Evolutionary conservation across 2,888 invertebrate genomes (phyloP), one percentile per base, ranked within the genome.

Genomic region (Unio pictorum): DNA sequence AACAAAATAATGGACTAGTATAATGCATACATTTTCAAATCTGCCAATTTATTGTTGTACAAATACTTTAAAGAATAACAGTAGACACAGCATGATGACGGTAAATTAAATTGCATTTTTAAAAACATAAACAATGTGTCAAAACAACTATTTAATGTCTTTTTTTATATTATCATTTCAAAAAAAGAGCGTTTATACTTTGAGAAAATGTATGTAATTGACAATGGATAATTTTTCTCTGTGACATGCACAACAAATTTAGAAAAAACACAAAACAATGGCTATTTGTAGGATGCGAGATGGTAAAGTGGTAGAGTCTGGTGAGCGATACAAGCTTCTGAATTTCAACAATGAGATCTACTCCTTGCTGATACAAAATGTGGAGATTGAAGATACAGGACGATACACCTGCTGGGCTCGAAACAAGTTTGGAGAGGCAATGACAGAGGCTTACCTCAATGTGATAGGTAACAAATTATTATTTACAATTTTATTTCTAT

Each of bases 321-420:
- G 79, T 26, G 82, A 86, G 56, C 79, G 84, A 57, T 82, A 81
- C 70, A 78, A 84, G 64, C 81, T 87, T 18, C 75, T 86, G 30
- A 86, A 86, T 76, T 82, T 84, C 66, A 84, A 85, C 74, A 85
- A 87, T 65, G 86, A 88, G 87, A 90, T 81, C 79, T 87, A 90
- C 73, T 89, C 87, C 20, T 85, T 91, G 62, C 82, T 88, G 59
- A 87, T 91, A 64, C 87, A 89, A 68, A 83, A 87, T 61, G 87
- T 89, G 11, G 84, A 84, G 58, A 78, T 81, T 30, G 86, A 84
- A 18, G 91, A 91, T 77, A 89, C 89, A 64, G 91, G 91, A 56
- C 93, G 95, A 61, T 98, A 98, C 90, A 95, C 96, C 0, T 96
- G 96, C 62, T 93, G 95, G 76, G 97, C 97, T 28, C 94, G 94